Conservation (phyloP, 1,140 invertebrate species). For the Archivesica marissinica region DNA sequence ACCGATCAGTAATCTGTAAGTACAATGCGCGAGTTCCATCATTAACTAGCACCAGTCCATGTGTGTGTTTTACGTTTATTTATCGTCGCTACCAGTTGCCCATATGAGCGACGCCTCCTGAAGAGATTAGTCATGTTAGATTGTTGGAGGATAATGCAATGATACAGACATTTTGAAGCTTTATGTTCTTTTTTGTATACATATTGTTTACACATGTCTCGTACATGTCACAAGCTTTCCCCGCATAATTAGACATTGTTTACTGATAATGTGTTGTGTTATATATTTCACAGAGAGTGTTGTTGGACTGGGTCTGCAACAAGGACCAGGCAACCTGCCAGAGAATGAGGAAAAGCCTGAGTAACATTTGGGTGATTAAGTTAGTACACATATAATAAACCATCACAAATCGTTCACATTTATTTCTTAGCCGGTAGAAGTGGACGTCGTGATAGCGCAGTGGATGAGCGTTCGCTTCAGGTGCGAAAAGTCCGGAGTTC, state of each 20-base stretch:
- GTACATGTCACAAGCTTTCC: no score
- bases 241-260: no score
- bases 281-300: conserved; percentile 11
- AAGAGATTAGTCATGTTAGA: no score
- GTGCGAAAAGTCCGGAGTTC: not conserved
- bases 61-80: no score
- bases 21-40: not conserved
- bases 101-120: no score
- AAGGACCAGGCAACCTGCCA: not conserved
- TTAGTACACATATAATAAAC: not conserved
- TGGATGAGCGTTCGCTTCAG: not conserved
- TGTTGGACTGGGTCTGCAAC: conserved; percentile 46
- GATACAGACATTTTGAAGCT: no score
- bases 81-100: no score
- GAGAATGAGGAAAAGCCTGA: not conserved
- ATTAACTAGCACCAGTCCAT: no score
- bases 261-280: no score
- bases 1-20: conserved; percentile 51
- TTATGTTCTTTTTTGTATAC: no score
- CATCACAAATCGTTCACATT: not conserved
- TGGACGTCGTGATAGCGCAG: not conserved
- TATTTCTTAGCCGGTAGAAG: not conserved
- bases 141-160: no score
- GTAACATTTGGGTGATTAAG: not conserved
- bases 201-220: no score